Percentiles rank a stretch among this genome's conserved stretches.
Evolutionary conservation across 2,113 vertebrate genomes (phyloP).

Genomic region (Rhinoptilus africanus): DNA sequence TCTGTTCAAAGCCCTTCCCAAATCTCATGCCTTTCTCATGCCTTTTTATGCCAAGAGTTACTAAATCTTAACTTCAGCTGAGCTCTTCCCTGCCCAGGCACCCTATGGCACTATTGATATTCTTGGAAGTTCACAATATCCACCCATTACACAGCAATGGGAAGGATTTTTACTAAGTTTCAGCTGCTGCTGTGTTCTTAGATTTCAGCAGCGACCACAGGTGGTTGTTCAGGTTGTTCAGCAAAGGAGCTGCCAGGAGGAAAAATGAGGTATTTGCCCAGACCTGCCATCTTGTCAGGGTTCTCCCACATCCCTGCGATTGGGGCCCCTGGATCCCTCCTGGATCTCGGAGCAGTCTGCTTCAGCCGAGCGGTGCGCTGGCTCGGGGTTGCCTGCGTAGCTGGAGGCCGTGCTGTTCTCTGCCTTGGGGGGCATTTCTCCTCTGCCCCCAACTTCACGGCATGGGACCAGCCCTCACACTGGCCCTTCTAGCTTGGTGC

Average conservation of each 20-base stretch:
- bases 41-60: not conserved
- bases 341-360: not conserved
- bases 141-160: accelerated
- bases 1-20: not conserved
- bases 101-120: accelerated
- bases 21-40: not conserved
- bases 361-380: accelerated
- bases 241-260: not conserved
- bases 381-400: not conserved
- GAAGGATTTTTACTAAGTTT: not conserved
- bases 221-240: not conserved
- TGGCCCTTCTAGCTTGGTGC: not conserved
- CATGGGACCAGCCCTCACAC: not conserved
- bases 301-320: not conserved
- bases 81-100: not conserved
- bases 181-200: not conserved
- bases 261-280: not conserved
- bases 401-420: not conserved
- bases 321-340: not conserved
- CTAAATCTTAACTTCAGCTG: not conserved
- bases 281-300: not conserved
- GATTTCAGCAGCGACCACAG: not conserved
- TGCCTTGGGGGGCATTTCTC: not conserved
- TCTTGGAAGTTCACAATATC: not conserved
- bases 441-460: accelerated